Base-by-base conservation (phyloP, 2,888 invertebrate species). In the Acleris laterana region DNA sequence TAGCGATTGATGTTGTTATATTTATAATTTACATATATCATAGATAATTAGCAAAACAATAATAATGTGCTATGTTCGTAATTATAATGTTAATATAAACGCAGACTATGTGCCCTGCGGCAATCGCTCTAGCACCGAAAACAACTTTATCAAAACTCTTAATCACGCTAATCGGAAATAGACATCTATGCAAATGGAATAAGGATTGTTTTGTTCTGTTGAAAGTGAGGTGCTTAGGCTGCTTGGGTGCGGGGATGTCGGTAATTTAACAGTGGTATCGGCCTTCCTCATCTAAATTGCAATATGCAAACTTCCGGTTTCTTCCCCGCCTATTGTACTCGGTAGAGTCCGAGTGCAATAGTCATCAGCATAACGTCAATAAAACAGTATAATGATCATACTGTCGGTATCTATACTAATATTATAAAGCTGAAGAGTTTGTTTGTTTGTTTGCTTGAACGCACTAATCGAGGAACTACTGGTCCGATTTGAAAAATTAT, bases 261-360 rank as follows among this genome's bases (percentile, higher is more conserved):
- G 28, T 66, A 62, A 66, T 62, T 62, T 51, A 87, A 83, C 77
- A 76, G 70, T 71, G 69, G 70, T 91, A 90, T 90, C 90, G 77
- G 77, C 77, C 79, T 82, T 81, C 82, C 81, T 73, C 77, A 91
- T 91, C 90, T 89, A 84, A 88, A 90, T 90, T 89, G 88, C 88
- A 88, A 85, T 83, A 81, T 80, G 81, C 83, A 82, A 83, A 85
- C 88, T 87, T 89, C 89, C 90, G 88, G 82, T 85, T 84, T 82
- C 85, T 82, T 82, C 78, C 72, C 77, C 78, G 77, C 77, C 75
- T 72, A 22, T 52, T 52, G 32, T 42, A 59, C 59, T 53, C 49
- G 42, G 56, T 62, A 20, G 22, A 44, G 16, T 46, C n/a, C 17
- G 17, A 6, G 1, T 46, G 46, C 46, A 46, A n/a, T 46, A 6